These are phyloP conservation scores for Acrossocheilus wenchowensis DNA, from an alignment of 2,797 vertebrate species.

Conservation along the genomic window DNA sequence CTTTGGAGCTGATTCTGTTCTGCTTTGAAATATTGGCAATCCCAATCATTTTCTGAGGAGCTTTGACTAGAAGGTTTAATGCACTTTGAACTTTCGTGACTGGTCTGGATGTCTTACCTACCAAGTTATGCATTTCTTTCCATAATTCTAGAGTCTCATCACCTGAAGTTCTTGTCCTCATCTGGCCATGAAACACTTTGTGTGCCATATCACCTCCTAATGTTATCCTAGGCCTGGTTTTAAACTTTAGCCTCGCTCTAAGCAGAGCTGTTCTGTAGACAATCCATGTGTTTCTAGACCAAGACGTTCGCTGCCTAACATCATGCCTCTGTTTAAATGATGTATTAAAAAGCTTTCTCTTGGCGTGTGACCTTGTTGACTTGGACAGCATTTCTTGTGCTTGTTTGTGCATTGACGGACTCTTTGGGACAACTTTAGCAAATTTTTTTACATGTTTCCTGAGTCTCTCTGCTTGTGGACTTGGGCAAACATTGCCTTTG, in stretches of 20 bases:
- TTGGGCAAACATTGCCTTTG: conserved; percentile 80
- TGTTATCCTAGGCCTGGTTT: conserved; percentile 59
- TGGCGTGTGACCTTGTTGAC: conserved; percentile 73
- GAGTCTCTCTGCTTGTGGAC: conserved; percentile 84
- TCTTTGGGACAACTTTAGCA: conserved; percentile 90
- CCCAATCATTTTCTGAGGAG: conserved; percentile 71
- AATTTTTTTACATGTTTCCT: conserved; percentile 96
- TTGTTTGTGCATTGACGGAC: conserved; percentile 82
- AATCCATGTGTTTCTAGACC: conserved; percentile 46
- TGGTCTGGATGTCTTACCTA: neutral
- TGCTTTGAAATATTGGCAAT: conserved; percentile 67
- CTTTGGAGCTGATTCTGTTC: conserved; percentile 74
- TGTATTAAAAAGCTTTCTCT: conserved; percentile 67
- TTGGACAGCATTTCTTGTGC: conserved; percentile 78
- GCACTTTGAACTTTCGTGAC: conserved; percentile 37
- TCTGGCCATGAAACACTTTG: conserved; percentile 35
- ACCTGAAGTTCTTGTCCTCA: conserved; percentile 29
- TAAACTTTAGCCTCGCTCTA: conserved; percentile 73
- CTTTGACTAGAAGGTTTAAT: conserved; percentile 57
- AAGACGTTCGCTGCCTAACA: neutral
- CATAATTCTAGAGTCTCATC: conserved; percentile 5
- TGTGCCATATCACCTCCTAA: conserved; percentile 52
- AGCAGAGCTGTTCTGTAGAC: conserved; percentile 60
- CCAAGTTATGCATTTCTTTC: conserved; percentile 28
- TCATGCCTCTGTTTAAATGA: conserved; percentile 2